Percentiles rank a stretch among this genome's conserved stretches.
Evolutionary conservation across 2,797 vertebrate species (phyloP).

Genomic region (Pogonophryne albipinna): DNA sequence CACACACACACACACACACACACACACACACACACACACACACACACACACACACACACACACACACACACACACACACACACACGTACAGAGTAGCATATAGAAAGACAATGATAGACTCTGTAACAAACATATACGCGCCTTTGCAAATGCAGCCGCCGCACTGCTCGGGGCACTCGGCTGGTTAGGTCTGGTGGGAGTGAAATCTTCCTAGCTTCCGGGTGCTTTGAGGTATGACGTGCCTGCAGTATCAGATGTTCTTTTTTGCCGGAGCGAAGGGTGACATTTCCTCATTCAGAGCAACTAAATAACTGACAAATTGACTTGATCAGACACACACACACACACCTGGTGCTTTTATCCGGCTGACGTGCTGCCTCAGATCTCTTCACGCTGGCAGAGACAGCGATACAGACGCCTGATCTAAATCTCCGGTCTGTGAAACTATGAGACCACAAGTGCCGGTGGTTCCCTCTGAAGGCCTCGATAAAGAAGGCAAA

Average conservation of each 20-base stretch:
- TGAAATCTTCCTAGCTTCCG: constrained; percentile 36
- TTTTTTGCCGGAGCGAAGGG: constrained; percentile 41
- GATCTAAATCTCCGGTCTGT: constrained; percentile 69
- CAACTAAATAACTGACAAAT: constrained; percentile 64
- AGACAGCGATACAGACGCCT: constrained; percentile 31
- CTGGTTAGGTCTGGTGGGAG: constrained; percentile 39
- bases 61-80: constrained; percentile 33
- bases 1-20: constrained; percentile 39
- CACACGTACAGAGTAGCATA: constrained; percentile 34
- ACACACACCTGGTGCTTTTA: constrained; percentile 59
- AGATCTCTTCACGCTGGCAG: constrained; percentile 67
- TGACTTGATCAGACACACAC: constrained; percentile 62
- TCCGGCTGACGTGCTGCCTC: constrained; percentile 57
- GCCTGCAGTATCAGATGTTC: constrained; percentile 48
- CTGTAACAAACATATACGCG: constrained; percentile 9
- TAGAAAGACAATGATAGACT: constrained; percentile 42
- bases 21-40: constrained; percentile 38
- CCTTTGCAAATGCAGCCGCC: constrained; percentile 38
- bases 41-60: constrained; percentile 31
- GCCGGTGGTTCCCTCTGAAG: constrained; percentile 37
- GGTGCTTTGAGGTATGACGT: constrained; percentile 50
- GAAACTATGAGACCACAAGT: constrained; percentile 60
- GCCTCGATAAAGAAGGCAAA: constrained; percentile 31
- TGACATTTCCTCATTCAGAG: constrained; percentile 55
- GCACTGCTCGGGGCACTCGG: constrained; percentile 29